These are phyloP conservation scores for Nebria salina DNA, from an alignment of 2,888 invertebrate genomes.

Conservation along the genomic window DNA sequence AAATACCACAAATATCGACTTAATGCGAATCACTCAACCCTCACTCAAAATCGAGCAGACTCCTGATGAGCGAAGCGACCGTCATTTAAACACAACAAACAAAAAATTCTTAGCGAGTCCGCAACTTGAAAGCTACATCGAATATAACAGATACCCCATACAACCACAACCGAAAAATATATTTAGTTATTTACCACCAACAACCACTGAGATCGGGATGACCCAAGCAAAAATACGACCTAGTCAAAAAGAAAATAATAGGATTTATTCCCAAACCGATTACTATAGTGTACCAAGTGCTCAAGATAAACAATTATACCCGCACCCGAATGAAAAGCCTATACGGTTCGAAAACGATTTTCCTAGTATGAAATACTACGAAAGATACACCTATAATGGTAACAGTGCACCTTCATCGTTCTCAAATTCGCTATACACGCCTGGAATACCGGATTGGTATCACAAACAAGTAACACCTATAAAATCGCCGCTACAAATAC, in stretches of 20 bases:
- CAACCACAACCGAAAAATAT: conserved; percentile 56
- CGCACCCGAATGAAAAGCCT: conserved; percentile 18
- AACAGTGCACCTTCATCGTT: neutral
- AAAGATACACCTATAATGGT: conserved; percentile 18
- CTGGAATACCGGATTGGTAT: conserved; percentile 30
- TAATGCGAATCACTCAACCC: conserved; percentile 35
- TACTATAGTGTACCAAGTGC: conserved; percentile 12
- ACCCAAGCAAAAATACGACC: conserved; percentile 16
- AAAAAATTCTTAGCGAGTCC: conserved; percentile 65
- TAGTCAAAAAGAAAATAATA: neutral
- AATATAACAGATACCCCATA: conserved; percentile 62
- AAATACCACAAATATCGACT: conserved; percentile 17
- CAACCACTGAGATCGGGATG: neutral
- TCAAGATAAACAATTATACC: conserved; percentile 35
- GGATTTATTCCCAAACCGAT: conserved; percentile 11
- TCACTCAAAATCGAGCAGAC: conserved; percentile 19
- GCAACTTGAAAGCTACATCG: conserved; percentile 64
- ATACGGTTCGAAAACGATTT: conserved; percentile 21
- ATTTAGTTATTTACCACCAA: conserved; percentile 27
- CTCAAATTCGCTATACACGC: conserved; percentile 17
- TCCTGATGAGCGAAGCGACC: neutral
- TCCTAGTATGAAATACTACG: conserved; percentile 27
- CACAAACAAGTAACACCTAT: conserved; percentile 51
- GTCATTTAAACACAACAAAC: conserved; percentile 14
- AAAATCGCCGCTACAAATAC: conserved; percentile 39